Evolutionary conservation across 2,113 vertebrate genomes (phyloP).

Genomic region (Mesocricetus auratus): DNA sequence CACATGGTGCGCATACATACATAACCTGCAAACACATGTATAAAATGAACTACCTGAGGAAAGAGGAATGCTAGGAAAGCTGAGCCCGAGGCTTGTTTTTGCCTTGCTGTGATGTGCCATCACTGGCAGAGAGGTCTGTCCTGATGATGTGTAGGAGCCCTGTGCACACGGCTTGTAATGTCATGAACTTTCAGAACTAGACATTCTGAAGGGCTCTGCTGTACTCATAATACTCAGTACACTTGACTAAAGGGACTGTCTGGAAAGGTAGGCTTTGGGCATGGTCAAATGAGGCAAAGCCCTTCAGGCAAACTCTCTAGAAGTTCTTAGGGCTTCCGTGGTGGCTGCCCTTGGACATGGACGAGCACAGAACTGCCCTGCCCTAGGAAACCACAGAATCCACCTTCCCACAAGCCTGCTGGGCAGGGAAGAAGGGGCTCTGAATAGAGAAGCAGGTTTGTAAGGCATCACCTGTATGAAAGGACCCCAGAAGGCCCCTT

Average conservation of each 20-base stretch:
- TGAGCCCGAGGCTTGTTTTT: neutral
- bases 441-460: neutral
- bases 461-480: neutral
- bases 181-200: neutral
- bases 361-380: neutral
- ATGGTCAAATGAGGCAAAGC: neutral
- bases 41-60: neutral
- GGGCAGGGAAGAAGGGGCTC: neutral
- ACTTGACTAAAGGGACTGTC: neutral
- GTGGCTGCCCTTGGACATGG: neutral
- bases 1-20: neutral
- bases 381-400: neutral
- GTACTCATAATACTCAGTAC: neutral
- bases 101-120: neutral
- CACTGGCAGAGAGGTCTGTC: neutral
- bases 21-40: neutral
- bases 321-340: neutral
- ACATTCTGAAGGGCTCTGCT: neutral
- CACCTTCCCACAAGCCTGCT: neutral
- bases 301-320: neutral
- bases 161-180: rapidly evolving
- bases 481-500: neutral
- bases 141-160: neutral
- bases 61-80: neutral
- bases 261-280: neutral